These are phyloP conservation scores for Creontiades dilutus DNA, from an alignment of 2,888 invertebrate species.

Conservation along the genomic window DNA sequence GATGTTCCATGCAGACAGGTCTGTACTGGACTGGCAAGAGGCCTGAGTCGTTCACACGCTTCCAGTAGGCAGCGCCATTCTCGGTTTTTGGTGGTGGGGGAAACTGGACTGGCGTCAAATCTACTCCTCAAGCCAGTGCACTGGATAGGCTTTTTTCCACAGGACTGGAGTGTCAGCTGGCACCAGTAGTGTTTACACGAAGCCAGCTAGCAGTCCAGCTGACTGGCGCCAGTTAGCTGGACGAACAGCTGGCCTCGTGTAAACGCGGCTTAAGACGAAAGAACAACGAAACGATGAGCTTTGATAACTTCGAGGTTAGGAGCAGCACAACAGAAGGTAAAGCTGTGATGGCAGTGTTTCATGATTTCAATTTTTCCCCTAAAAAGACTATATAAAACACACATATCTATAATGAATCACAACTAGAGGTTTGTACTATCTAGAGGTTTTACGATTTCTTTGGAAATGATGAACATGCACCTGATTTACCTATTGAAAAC, in stretches of 20 bases:
- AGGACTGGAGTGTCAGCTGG: conserved; percentile 29
- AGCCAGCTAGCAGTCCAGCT: no score
- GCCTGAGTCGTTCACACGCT: not conserved
- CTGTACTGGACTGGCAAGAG: not conserved
- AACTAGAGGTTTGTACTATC: no score
- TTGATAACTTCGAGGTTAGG: no score
- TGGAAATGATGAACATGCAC: no score
- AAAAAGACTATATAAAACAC: no score
- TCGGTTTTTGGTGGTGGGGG: not conserved
- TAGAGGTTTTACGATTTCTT: no score
- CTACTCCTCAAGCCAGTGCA: not conserved
- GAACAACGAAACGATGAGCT: no score
- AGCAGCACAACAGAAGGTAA: no score
- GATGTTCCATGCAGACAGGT: not conserved
- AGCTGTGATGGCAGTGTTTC: no score
- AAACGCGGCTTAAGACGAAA: conserved; percentile 5
- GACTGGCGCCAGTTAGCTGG: conserved; percentile 30
- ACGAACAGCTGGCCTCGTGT: not conserved
- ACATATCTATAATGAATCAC: no score
- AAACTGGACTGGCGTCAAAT: conserved; percentile 30
- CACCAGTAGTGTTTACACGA: conserved; percentile 58
- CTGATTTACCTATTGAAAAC: no score
- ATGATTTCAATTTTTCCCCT: no score
- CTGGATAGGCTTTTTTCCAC: conserved; percentile 18
- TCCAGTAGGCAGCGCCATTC: not conserved